These are phyloP conservation scores for Hesperophylax magnus DNA, from an alignment of 1,140 invertebrate genomes.

Conservation along the genomic window DNA sequence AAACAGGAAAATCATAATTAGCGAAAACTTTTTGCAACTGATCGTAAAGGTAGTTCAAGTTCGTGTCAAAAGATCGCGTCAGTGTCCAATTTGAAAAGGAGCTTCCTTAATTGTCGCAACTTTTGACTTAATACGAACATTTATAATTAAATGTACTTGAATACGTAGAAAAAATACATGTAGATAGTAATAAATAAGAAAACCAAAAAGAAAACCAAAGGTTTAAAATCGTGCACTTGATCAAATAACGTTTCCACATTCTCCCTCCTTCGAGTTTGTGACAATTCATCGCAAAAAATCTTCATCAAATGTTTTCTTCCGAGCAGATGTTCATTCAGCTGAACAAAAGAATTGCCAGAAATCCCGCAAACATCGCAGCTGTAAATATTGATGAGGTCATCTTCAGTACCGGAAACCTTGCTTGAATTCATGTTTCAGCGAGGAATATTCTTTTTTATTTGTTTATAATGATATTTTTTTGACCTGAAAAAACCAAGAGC, in stretches of 20 bases:
- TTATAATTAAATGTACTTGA: not conserved
- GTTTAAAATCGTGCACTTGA: not conserved
- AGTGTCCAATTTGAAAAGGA: too few species aligned
- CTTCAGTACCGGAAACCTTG: not conserved
- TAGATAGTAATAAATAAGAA: conserved; percentile 29
- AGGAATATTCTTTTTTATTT: too few species aligned
- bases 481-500: too few species aligned
- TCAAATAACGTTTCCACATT: conserved; percentile 6
- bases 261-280: conserved; percentile 1
- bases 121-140: not conserved
- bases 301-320: conserved; percentile 45
- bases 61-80: too few species aligned
- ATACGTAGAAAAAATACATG: conserved; percentile 38
- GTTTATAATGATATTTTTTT: too few species aligned
- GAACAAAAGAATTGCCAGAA: conserved; percentile 48
- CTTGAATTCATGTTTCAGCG: too few species aligned
- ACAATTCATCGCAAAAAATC: conserved; percentile 21
- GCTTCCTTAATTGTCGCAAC: too few species aligned
- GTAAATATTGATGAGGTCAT: conserved; percentile 17
- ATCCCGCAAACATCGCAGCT: conserved; percentile 46
- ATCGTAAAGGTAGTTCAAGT: too few species aligned
- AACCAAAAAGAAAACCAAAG: not conserved
- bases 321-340: conserved; percentile 45
- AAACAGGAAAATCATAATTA: not conserved
- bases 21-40: too few species aligned